Conservation (phyloP, 2,888 invertebrate genomes). For the Oeneis ivallda region DNA sequence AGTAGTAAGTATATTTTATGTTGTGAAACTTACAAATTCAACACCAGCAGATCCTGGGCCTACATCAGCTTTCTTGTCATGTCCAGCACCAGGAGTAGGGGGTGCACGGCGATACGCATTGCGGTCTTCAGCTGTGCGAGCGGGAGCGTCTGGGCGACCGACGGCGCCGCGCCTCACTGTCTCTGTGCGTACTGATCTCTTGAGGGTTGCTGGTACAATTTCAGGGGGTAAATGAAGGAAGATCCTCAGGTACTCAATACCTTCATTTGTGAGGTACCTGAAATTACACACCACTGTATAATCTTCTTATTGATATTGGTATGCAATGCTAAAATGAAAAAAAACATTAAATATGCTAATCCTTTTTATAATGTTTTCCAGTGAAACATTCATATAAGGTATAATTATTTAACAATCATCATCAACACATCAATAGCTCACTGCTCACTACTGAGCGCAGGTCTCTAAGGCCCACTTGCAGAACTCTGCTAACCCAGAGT, state of each 20-base stretch:
- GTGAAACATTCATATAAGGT: too few relatives aligned
- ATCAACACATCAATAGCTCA: too few relatives aligned
- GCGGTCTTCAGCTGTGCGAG: conserved; percentile 91
- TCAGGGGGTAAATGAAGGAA: conserved; percentile 98
- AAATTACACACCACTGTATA: conserved; percentile 34
- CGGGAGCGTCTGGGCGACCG: conserved; percentile 85
- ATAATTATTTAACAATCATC: too few relatives aligned
- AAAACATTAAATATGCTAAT: too few relatives aligned
- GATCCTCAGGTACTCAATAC: conserved; percentile 97
- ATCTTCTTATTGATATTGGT: neutral
- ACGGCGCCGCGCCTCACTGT: conserved; percentile 89
- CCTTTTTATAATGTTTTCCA: too few relatives aligned
- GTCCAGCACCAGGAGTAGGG: conserved; percentile 80
- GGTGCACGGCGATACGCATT: conserved; percentile 91
- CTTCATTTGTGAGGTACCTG: conserved; percentile 97
- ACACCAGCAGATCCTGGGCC: conserved; percentile 96
- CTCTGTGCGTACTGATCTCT: conserved; percentile 93
- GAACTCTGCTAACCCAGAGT: too few relatives aligned
- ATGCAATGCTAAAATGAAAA: too few relatives aligned
- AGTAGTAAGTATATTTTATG: neutral
- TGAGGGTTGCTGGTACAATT: conserved; percentile 98
- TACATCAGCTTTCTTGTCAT: conserved; percentile 98
- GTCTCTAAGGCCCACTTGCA: too few relatives aligned
- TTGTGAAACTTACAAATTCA: conserved; percentile 86
- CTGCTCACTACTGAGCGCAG: too few relatives aligned